Evolutionary conservation across 2,113 vertebrate species (phyloP).

Genomic region (Anser brachyrhynchus): DNA sequence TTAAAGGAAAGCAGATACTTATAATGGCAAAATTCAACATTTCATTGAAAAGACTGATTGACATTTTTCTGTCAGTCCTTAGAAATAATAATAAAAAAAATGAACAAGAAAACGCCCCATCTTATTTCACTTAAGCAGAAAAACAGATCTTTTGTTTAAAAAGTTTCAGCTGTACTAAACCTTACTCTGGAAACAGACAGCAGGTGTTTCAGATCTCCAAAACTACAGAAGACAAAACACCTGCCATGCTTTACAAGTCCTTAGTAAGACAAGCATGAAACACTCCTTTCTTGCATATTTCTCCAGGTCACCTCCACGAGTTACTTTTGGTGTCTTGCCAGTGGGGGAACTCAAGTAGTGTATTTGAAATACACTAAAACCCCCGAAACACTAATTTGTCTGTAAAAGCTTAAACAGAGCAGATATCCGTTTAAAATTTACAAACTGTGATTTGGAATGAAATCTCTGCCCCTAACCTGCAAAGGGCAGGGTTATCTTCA

Average conservation of each 20-base stretch:
- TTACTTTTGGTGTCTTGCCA: not conserved
- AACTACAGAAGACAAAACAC: not conserved
- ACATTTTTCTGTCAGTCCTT: not conserved
- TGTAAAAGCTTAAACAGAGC: not conserved
- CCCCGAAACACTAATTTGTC: rapidly evolving
- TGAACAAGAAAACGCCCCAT: not conserved
- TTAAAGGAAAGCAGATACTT: not conserved
- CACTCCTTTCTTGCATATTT: not conserved
- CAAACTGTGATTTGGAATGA: not conserved
- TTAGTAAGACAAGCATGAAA: not conserved
- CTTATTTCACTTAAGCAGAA: not conserved
- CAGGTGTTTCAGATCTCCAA: not conserved
- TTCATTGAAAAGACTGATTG: not conserved
- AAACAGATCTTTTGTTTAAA: not conserved
- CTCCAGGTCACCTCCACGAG: not conserved
- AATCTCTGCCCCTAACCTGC: not conserved
- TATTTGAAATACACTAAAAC: not conserved
- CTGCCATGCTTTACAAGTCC: not conserved
- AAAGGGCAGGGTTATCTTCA: not conserved
- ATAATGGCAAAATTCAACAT: not conserved
- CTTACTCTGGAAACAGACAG: not conserved
- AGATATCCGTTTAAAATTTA: not conserved
- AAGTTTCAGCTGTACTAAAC: not conserved
- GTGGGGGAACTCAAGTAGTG: not conserved
- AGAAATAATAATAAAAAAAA: not conserved